A percentile compares a stretch with the other conserved stretches of the same genome.
These are phyloP conservation scores for Andrena chrysosceles DNA, from an alignment of 2,888 invertebrate genomes.

Conservation along the genomic window DNA sequence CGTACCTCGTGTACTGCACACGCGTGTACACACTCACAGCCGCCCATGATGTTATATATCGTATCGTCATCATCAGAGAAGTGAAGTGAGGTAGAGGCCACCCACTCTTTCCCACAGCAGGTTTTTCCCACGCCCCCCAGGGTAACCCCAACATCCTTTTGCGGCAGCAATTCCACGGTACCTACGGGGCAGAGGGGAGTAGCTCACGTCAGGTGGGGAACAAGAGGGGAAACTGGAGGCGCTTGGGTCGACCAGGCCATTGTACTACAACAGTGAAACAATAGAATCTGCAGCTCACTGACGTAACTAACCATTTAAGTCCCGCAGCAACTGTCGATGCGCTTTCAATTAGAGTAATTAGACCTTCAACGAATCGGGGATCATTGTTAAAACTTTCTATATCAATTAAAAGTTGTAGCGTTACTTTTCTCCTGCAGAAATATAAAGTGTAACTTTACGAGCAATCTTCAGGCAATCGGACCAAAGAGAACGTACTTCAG, in stretches of 20 bases:
- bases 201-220: slow-evolving; percentile 68
- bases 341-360: neutral
- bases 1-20: slow-evolving; percentile 16
- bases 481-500: neutral
- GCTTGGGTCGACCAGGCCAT: slow-evolving; percentile 80
- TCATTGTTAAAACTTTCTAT: neutral
- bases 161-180: slow-evolving; percentile 83
- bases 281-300: slow-evolving; percentile 79
- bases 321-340: neutral
- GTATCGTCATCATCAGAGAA: slow-evolving; percentile 78
- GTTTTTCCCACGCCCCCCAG: slow-evolving; percentile 92
- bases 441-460: neutral
- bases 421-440: neutral
- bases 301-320: slow-evolving; percentile 53
- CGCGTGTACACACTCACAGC: slow-evolving; percentile 38
- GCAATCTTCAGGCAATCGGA: neutral
- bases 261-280: slow-evolving; percentile 82
- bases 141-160: slow-evolving; percentile 92
- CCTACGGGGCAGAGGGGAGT: slow-evolving; percentile 63
- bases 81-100: slow-evolving; percentile 88
- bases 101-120: slow-evolving; percentile 94
- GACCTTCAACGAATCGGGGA: neutral
- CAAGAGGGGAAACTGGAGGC: slow-evolving; percentile 73
- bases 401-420: neutral
- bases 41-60: slow-evolving; percentile 66